Evolutionary conservation across 2,797 vertebrate genomes (phyloP).

Genomic region (Myotis findleyi): DNA sequence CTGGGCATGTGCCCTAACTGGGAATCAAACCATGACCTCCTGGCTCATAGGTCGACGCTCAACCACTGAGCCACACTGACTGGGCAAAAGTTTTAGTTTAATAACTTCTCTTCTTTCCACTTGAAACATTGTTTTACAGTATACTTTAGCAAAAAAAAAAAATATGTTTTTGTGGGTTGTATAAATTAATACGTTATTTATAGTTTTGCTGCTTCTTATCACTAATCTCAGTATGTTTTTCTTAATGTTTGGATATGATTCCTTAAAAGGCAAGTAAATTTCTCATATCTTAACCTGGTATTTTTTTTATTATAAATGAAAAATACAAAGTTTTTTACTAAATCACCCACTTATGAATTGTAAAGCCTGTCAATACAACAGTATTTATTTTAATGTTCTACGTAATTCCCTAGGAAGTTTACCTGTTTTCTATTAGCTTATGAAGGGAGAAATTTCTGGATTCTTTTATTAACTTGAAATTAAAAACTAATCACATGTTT

Average conservation of each 20-base stretch:
- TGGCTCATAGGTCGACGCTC: no score
- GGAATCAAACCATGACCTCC: no score
- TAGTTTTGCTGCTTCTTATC: slow-evolving; percentile 35
- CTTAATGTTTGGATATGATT: background rate
- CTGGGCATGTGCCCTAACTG: no score
- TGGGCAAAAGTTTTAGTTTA: background rate
- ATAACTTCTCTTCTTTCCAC: background rate
- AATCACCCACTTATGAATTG: slow-evolving; percentile 51
- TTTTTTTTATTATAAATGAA: slow-evolving; percentile 53
- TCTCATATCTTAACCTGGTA: background rate
- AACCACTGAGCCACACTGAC: no score
- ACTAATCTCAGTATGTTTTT: slow-evolving; percentile 31
- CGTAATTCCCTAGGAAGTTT: slow-evolving; percentile 9
- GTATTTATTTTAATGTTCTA: slow-evolving; percentile 45
- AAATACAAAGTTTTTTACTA: slow-evolving; percentile 25
- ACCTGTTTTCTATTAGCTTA: background rate
- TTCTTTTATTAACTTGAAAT: slow-evolving; percentile 61
- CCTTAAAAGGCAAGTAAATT: slow-evolving; percentile 34
- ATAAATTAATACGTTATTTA: slow-evolving; percentile 62
- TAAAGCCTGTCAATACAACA: slow-evolving; percentile 26
- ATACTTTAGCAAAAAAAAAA: slow-evolving; percentile 5
- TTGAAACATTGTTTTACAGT: slow-evolving; percentile 49
- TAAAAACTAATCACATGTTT: slow-evolving; percentile 1
- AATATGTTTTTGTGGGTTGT: slow-evolving; percentile 8
- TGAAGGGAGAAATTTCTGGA: slow-evolving; percentile 25